Evolutionary conservation across 2,113 vertebrate species (phyloP), one percentile per base, ranked within the genome.

Genomic region (Syngnathus floridae): DNA sequence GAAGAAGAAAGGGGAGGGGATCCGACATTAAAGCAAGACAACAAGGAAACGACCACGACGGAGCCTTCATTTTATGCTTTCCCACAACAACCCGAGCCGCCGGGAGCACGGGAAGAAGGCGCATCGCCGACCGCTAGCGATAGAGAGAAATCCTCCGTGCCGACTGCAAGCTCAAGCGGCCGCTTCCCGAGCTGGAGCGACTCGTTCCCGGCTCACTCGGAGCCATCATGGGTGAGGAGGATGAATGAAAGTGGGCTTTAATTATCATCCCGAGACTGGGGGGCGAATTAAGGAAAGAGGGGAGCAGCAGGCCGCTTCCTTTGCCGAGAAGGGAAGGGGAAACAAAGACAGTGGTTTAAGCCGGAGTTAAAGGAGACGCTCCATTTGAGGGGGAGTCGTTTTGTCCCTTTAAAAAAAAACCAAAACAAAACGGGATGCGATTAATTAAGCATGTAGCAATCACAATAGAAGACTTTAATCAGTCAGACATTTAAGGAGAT

Each of bases 221-320:
- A 75, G 78, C 86, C 59, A 43, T 61, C 43, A 92, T 92, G 91
- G 91, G 91, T 92, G 88, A 92, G 91, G 78, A 87, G 77, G 66
- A 82, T 68, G 72, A 71, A 82, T 61, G 46, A 41, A 43, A 61
- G 59, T 43, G 54, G 54, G 64, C 13, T 77, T 86, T 84, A 77
- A 79, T 82, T 79, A 80, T 80, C 57, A 70, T 72, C 77, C 57
- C 41, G 17, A 51, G 68, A 51, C n/a, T 70, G 55, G 69, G 75
- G 87, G 88, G 22, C 12, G 54, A 69, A 51, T 13, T 72, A 56
- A 65, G 77, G 87, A 87, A 87, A 48, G 16, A 71, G 56, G 48
- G 22, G 49, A 65, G 51, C 16, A 70, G 52, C 69, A 76, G 88
- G 88, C 88, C 35, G 26, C 86, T 83, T 69, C 77, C 69, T 66